Base-by-base conservation (phyloP, 2,113 vertebrate genomes). In the Rhinoderma darwinii region DNA sequence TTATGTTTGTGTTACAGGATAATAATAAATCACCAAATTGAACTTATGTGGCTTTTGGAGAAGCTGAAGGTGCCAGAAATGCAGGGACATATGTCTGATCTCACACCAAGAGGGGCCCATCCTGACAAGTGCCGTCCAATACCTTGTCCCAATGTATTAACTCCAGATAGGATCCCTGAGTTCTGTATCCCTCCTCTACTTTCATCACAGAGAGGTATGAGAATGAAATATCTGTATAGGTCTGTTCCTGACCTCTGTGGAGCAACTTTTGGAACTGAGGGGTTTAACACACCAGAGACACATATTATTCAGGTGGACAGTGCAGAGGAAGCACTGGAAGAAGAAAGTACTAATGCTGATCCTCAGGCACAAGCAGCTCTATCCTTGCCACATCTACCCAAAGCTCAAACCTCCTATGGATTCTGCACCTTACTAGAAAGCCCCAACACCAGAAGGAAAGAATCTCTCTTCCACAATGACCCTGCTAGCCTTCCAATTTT, bases 271-370 rank as follows among this genome's bases (percentile, higher is more conserved):
- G 68, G 84, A 70, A 50, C 30, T 4, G 77, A 17, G 12, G 18
- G 5, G 1, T 66, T 18, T 3, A 83, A 56, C 68, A 88, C 73
- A 20, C 70, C 79, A 75, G 68, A 82, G 50, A 89, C 93, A 0
- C 96, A 96, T 61, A 94, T 96, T 20, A 98, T 97, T 88, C 96
- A 97, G 88, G 95, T 97, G 86, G 97, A 97, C 89, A 96, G 94
- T 14, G 96, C 93, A 80, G 96, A 97, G 25, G 96, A 97, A 84
- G 87, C 89, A 0, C 88, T 91, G 7, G 89, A 92, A n/a, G 95
- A 96, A 76, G 96, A 96, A 74, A 94, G 91, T 88, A 97, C 96
- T 39, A 96, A 98, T 54, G 95, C 95, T 0, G 97, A 97, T 81
- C 97, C 96, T 0, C 96, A 93, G 61, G 97, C 96, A 74, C 96